A percentile compares a stretch with the other conserved stretches of the same genome.
Evolutionary conservation across 1,140 invertebrate genomes (phyloP).

Genomic region (Eumeta japonica): DNA sequence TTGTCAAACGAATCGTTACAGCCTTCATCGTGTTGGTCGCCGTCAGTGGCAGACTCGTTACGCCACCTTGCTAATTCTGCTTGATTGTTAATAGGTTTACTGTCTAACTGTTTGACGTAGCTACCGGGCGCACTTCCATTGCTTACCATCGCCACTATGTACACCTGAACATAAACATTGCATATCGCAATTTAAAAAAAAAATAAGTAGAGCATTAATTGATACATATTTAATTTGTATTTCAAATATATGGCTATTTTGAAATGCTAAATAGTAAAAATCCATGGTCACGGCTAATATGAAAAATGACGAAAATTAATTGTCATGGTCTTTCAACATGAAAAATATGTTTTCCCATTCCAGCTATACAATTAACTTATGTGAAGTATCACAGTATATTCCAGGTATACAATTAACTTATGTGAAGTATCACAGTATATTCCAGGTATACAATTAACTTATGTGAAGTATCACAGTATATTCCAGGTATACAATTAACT

Average conservation of each 20-base stretch:
- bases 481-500: no score
- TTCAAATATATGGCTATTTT: not conserved
- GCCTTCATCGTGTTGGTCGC: slow-evolving; percentile 8
- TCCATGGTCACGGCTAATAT: no score
- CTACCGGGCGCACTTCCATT: slow-evolving; percentile 67
- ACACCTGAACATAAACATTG: slow-evolving; percentile 66
- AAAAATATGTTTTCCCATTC: no score
- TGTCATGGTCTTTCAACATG: no score
- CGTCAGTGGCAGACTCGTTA: slow-evolving; percentile 27
- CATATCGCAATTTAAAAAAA: not conserved
- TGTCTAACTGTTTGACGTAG: slow-evolving; percentile 50
- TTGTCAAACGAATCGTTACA: slow-evolving; percentile 40
- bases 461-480: no score
- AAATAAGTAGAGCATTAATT: not conserved
- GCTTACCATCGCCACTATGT: slow-evolving; percentile 90
- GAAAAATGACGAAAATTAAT: no score
- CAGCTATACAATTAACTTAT: no score
- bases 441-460: no score
- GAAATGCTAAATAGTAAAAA: slow-evolving; percentile 15
- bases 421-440: no score
- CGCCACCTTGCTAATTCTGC: slow-evolving; percentile 41
- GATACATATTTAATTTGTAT: no score
- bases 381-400: no score
- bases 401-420: no score
- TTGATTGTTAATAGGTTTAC: slow-evolving; percentile 33